Base-by-base conservation (phyloP, 1,140 invertebrate species). In the Andrena cerasifolii region DNA sequence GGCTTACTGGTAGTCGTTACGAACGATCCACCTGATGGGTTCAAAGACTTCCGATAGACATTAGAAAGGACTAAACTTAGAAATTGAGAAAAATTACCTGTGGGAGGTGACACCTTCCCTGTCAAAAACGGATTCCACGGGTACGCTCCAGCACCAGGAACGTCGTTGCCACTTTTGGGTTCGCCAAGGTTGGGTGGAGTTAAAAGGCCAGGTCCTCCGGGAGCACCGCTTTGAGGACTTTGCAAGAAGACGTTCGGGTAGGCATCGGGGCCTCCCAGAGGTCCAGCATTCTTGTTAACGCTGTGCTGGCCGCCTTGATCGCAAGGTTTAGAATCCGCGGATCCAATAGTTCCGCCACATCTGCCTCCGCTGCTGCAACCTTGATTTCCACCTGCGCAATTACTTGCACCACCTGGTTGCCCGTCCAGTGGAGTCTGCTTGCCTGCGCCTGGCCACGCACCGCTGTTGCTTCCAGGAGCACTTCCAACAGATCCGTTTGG, bases 1-100 rank as follows among this genome's bases (percentile, higher is more conserved):
- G 81, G 77, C 45, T 79, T 83, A 10, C 6, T 26, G n/a, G 67
- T 56, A 26, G 51, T 24, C 16, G 40, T 16, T 16, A 2, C 10
- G 24, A 8, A 53, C 10, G 36, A n/a, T 16, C 49, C 43, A 49
- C 24, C 75, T 66, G 28, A 49, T 5, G 47, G 21, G 0, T 3
- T 40, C 36, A 40, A 3, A 5, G 10, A 40, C 3, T 3, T 40
- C 4, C 36, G 36, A 3, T 3, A 40, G 36, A 5, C 36, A 40
- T 10, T 40, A 40, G 3, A 40, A 5, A 40, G 3, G 10, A 40
- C 10, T 40, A 40, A 40, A 40, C 3, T 40, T 3, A 40, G 3
- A 40, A 40, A 40, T 40, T 40, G 10, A 40, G 47, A n/a, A 7
- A 43, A 28, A 49, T 72, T 72, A 56, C 65, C 65, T 12, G n/a